Base-by-base conservation (phyloP, 2,888 invertebrate species). In the Temnothorax rugatulus region DNA sequence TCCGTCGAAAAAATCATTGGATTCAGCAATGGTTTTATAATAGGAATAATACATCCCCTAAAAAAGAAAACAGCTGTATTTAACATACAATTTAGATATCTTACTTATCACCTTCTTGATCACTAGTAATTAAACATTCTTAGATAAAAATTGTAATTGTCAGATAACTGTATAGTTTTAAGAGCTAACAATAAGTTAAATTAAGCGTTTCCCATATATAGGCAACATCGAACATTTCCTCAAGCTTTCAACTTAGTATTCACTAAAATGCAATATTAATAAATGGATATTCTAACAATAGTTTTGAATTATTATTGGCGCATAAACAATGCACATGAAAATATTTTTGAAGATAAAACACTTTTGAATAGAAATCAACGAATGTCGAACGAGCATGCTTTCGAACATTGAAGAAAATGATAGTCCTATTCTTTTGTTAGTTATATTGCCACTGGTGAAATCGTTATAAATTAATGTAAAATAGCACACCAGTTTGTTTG, bases 41-140 rank as follows among this genome's bases (percentile, higher is more conserved):
- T 98, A 99, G 0, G 97, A 98, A 94, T 97, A 99, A 93, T 98
- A 98, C 91, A 98, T 96, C 0, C 98, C 97, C 96, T 97, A 13
- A 21, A 63, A 61, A 75, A 64, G 2, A 41, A 64, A 41, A 41
- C 7, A 25, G 3, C 15, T 41, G 4, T 25, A 64, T 29, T 29
- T 29, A 29, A 7, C 34, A 7, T 34, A 34, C 7, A 34, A 34
- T 34, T 34, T 34, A 34, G 7, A 34, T 34, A 34, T 34, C 7
- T 34, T 34, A 34, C 34, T 34, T 7, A 34, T 34, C 5, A 21
- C 9, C 52, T 21, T 9, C 52, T n/a, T n/a, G 1, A 8, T n/a
- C 5, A 21, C 3, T 1, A 2, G 18, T 50, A 50, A 50, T 54
- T 54, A 54, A 54, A 54, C 9, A 4, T 54, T 54, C 21, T 54